phyloP scores from a whole-genome alignment of 2,888 invertebrate genomes.

The Polyploca ridens region DNA sequence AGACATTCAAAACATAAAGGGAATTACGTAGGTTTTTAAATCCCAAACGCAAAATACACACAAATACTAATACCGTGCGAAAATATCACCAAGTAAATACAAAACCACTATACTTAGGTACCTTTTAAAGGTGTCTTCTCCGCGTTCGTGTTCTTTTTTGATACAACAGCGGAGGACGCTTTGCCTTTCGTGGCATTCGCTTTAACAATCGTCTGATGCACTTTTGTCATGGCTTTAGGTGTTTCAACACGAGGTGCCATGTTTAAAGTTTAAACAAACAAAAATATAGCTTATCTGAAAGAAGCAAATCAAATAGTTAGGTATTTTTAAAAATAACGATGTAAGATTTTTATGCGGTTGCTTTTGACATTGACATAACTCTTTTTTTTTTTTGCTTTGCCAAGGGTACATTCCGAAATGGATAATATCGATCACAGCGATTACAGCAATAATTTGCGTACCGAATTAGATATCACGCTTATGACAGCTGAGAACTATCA shows the following conservation, averaged over 20 bases:
- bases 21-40: slow-evolving; percentile 14
- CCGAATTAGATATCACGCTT: no score
- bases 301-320: background rate
- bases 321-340: no score
- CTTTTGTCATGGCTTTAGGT: slow-evolving; percentile 57
- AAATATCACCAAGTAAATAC: background rate
- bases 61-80: background rate
- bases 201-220: slow-evolving; percentile 53
- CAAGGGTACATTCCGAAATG: no score
- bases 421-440: no score
- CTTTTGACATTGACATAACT: no score
- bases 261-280: slow-evolving; percentile 19
- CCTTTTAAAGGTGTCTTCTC: slow-evolving; percentile 53
- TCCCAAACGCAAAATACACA: no score
- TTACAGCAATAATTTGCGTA: no score
- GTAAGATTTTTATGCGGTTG: no score
- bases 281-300: slow-evolving; percentile 2
- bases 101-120: slow-evolving; percentile 20
- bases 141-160: slow-evolving; percentile 57
- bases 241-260: slow-evolving; percentile 69
- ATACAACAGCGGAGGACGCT: slow-evolving; percentile 51
- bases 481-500: no score
- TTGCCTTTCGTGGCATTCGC: slow-evolving; percentile 43
- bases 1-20: no score
- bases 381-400: no score